Percentiles rank a stretch among this genome's conserved stretches.
These are phyloP conservation scores for Porites divaricata DNA, from an alignment of 92 coral and sea anemone genomes.

Conservation along the genomic window DNA sequence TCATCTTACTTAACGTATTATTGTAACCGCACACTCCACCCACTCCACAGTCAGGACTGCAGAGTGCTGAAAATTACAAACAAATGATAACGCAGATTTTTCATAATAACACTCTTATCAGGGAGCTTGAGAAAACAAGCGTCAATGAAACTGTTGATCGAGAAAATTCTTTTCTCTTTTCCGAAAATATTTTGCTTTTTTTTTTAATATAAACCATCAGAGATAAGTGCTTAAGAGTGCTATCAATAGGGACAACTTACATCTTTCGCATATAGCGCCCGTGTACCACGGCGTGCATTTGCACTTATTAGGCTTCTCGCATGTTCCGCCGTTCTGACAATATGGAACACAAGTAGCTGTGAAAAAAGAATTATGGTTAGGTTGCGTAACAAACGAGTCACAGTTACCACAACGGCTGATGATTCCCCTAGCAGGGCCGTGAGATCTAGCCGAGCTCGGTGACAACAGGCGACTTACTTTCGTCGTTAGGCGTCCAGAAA, in stretches of 20 bases:
- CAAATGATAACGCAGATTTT: background rate
- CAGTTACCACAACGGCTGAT: background rate
- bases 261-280: constrained; percentile 27
- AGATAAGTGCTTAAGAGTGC: background rate
- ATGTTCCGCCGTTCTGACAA: constrained; percentile 72
- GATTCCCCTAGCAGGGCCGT: too few relatives aligned
- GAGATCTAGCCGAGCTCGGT: too few relatives aligned
- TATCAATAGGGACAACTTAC: constrained; percentile 20
- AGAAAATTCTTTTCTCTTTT: too few relatives aligned
- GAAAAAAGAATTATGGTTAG: background rate
- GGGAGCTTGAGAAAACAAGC: too few relatives aligned
- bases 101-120: too few relatives aligned
- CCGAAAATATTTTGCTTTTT: too few relatives aligned
- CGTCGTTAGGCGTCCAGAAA: too few relatives aligned
- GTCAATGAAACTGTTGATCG: too few relatives aligned
- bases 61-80: constrained; percentile 25
- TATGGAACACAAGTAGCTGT: constrained; percentile 71
- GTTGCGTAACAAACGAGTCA: too few relatives aligned
- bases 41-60: constrained; percentile 51
- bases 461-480: too few relatives aligned
- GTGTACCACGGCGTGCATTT: constrained; percentile 50
- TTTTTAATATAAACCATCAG: background rate
- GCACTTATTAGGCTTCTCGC: constrained; percentile 58
- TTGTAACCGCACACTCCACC: constrained; percentile 56
- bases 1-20: background rate